These are phyloP conservation scores for Gavialis gangeticus DNA, from an alignment of 2,113 vertebrate species.

Conservation along the genomic window DNA sequence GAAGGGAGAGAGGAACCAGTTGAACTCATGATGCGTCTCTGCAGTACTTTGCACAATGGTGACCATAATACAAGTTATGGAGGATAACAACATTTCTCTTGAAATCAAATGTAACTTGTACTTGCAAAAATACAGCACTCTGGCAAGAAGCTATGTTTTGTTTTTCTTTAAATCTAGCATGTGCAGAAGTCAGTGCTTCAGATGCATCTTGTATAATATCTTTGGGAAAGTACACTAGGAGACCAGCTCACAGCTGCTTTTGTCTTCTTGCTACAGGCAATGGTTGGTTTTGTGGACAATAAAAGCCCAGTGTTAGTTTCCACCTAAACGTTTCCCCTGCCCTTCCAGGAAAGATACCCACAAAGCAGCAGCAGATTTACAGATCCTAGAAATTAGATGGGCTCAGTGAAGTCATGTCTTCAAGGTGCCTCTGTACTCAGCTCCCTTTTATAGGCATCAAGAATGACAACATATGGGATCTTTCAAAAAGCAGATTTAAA, in stretches of 20 bases:
- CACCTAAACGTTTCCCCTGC: constrained; percentile 26
- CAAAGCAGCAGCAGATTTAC: constrained; percentile 24
- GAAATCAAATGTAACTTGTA: not conserved
- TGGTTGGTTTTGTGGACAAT: constrained; percentile 11
- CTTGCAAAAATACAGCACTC: not conserved
- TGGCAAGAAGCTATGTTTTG: constrained; percentile 16
- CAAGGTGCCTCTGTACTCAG: constrained; percentile 37
- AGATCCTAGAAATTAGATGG: not conserved
- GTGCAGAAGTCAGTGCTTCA: constrained; percentile 51
- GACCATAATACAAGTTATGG: too few relatives aligned
- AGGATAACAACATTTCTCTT: not conserved
- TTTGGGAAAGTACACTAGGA: constrained; percentile 41
- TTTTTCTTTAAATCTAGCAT: constrained; percentile 56
- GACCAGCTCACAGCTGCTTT: not conserved
- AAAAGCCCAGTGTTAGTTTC: constrained; percentile 1
- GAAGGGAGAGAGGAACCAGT: too few relatives aligned
- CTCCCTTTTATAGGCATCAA: not conserved
- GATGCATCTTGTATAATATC: constrained; percentile 46
- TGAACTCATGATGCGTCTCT: too few relatives aligned
- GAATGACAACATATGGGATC: constrained; percentile 26
- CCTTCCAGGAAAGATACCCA: constrained; percentile 25
- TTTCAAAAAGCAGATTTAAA: constrained; percentile 48
- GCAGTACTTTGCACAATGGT: too few relatives aligned
- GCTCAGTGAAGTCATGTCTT: constrained; percentile 27
- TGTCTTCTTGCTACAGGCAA: not conserved